These are phyloP conservation scores for Scopus umbretta DNA, from an alignment of 2,113 vertebrate genomes.

Conservation along the genomic window DNA sequence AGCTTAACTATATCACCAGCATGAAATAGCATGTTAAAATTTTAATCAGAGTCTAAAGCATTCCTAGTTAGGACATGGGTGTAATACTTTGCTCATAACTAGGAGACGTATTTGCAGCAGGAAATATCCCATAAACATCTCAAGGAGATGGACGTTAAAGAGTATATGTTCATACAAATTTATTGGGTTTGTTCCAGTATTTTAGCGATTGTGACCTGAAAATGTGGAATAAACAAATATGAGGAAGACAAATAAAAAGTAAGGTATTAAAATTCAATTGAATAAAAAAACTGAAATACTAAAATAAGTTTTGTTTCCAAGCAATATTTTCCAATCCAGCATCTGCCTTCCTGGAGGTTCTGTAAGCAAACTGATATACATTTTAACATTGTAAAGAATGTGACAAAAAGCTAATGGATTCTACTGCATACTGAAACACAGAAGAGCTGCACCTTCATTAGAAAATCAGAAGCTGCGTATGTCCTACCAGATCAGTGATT, in stretches of 20 bases:
- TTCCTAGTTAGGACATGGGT: neutral
- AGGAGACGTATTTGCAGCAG: neutral
- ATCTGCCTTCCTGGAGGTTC: neutral
- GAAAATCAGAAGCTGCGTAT: neutral
- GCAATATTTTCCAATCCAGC: neutral
- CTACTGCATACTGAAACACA: neutral
- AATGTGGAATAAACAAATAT: conserved; percentile 31
- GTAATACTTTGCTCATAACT: neutral
- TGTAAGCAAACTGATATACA: neutral
- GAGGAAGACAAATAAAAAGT: neutral
- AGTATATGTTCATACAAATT: neutral
- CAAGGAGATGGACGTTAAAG: neutral
- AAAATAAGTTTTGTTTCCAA: conserved; percentile 19
- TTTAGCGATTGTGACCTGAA: neutral
- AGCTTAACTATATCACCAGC: neutral
- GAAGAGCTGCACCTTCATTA: neutral
- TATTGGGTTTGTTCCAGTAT: neutral
- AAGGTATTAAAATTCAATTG: neutral
- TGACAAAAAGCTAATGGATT: neutral
- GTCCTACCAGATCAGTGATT: conserved; percentile 9
- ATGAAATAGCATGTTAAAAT: neutral
- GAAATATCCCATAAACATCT: neutral
- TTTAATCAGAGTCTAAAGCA: neutral
- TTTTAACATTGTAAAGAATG: neutral
- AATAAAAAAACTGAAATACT: neutral